phyloP scores from a whole-genome alignment of 1,140 invertebrate species.

The Sycobia sp. region DNA sequence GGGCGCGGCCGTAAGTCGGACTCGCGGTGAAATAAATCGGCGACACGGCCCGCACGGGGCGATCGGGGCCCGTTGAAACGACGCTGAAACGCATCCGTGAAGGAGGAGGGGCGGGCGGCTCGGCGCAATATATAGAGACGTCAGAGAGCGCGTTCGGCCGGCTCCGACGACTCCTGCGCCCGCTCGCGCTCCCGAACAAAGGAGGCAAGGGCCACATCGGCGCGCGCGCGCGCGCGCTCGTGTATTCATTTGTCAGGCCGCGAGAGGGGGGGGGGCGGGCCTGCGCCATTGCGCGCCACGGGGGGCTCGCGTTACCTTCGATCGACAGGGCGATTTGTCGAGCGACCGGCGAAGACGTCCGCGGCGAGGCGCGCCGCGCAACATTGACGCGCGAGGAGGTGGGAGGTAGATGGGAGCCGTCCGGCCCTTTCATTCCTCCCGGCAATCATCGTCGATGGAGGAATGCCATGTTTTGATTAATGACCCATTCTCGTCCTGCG shows the following conservation, averaged over 20 bases:
- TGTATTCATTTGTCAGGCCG: slow-evolving; percentile 50
- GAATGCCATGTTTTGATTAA: background rate
- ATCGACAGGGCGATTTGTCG: slow-evolving; percentile 26
- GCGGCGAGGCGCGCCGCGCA: too few species aligned
- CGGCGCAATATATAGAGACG: slow-evolving; percentile 9
- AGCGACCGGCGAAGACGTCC: slow-evolving; percentile 22
- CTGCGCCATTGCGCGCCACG: slow-evolving; percentile 26
- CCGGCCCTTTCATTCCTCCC: background rate
- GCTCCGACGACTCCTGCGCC: too few species aligned
- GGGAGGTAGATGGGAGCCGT: background rate
- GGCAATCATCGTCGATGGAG: background rate
- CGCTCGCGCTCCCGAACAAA: too few species aligned
- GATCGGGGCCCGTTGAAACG: background rate
- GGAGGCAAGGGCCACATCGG: slow-evolving; percentile 23
- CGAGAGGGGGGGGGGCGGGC: too few species aligned
- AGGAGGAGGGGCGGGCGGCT: too few species aligned
- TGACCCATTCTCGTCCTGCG: background rate
- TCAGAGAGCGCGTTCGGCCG: slow-evolving; percentile 18
- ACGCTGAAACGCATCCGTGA: too few species aligned
- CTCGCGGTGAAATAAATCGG: slow-evolving; percentile 56
- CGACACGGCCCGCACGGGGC: slow-evolving; percentile 44
- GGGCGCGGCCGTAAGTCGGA: slow-evolving; percentile 38
- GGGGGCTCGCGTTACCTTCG: slow-evolving; percentile 28
- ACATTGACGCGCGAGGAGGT: background rate
- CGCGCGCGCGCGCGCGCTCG: too few species aligned